phyloP scores from a whole-genome alignment of 2,888 invertebrate species.

The Caenorhabditis sulstoni region DNA sequence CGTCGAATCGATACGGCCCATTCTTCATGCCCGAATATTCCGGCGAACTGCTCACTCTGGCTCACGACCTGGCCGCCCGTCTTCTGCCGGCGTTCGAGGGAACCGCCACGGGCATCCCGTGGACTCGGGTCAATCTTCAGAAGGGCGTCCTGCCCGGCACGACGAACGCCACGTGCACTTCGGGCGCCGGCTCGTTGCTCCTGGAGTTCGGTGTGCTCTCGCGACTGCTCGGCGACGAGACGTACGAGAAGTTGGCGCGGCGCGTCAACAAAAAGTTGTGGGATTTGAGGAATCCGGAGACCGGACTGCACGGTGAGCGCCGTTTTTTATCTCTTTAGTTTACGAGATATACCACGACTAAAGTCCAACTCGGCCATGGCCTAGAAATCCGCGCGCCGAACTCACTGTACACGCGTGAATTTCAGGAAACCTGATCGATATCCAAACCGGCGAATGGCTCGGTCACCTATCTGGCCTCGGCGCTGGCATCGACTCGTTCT shows the following conservation, averaged over 20 bases:
- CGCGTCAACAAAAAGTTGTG: slow-evolving; percentile 84
- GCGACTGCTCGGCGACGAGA: slow-evolving; percentile 83
- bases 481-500: slow-evolving; percentile 85
- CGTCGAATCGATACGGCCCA: slow-evolving; percentile 83
- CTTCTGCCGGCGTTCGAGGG: slow-evolving; percentile 85
- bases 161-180: slow-evolving; percentile 84
- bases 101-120: slow-evolving; percentile 83
- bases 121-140: slow-evolving; percentile 83
- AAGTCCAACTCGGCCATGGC: too few relatives aligned
- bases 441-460: slow-evolving; percentile 85
- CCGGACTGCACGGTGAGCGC: slow-evolving; percentile 84
- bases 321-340: too few relatives aligned
- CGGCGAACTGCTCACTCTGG: slow-evolving; percentile 84
- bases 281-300: slow-evolving; percentile 83
- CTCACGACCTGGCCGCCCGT: slow-evolving; percentile 84
- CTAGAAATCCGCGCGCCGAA: not conserved
- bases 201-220: slow-evolving; percentile 83
- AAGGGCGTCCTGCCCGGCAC: slow-evolving; percentile 83
- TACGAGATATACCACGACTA: too few relatives aligned
- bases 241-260: slow-evolving; percentile 84
- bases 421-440: slow-evolving; percentile 84
- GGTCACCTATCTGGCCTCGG: slow-evolving; percentile 84
- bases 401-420: too few relatives aligned
- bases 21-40: slow-evolving; percentile 73
- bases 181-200: slow-evolving; percentile 85